Evolutionary conservation across 2,113 vertebrate genomes (phyloP), one percentile per base, ranked within the genome.

Genomic region (Manacus vitellinus): DNA sequence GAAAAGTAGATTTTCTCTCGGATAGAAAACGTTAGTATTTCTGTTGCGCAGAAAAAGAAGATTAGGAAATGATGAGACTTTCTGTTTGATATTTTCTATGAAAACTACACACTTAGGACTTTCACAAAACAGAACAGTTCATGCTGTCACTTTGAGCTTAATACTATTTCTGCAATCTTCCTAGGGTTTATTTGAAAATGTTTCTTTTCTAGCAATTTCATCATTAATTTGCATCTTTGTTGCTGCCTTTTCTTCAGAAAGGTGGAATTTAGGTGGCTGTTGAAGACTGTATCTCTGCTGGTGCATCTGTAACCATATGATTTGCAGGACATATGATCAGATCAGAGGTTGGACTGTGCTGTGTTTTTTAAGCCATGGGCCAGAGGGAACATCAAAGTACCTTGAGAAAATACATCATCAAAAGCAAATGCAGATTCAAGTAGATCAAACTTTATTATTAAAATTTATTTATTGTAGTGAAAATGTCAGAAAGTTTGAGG

Each of bases 281-380:
- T 47, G 47, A 56, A 82, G 28, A 35, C 8, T 8, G 6, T 10
- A 2, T 44, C 9, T 46, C 43, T 51, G 23, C 27, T 79, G 35
- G 9, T 18, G 13, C 24, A 30, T 47, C 46, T 66, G 37, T 43
- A 91, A 5, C 31, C 0, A 0, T 35, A 6, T 0, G 2, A 49
- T 14, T 74, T 0, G 0, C 10, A 27, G 52, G 33, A 47, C 1
- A 2, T 27, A 21, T 4, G 5, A 27, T 75, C 13, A 28, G n/a
- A 62, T 51, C 39, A 75, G 70, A 65, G 52, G 8, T 11, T 74
- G 66, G 59, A 41, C 41, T 30, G 19, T 18, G 23, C 23, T 67
- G n/a, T 8, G 10, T 30, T 67, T 67, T 49, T 31, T 59, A 31
- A 88, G 10, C 35, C 19, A 81, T 39, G 12, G 30, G 9, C 22